Evolutionary conservation across 2,797 vertebrate species (phyloP), one percentile per base, ranked within the genome.

Genomic region (Pelobates cultripes): DNA sequence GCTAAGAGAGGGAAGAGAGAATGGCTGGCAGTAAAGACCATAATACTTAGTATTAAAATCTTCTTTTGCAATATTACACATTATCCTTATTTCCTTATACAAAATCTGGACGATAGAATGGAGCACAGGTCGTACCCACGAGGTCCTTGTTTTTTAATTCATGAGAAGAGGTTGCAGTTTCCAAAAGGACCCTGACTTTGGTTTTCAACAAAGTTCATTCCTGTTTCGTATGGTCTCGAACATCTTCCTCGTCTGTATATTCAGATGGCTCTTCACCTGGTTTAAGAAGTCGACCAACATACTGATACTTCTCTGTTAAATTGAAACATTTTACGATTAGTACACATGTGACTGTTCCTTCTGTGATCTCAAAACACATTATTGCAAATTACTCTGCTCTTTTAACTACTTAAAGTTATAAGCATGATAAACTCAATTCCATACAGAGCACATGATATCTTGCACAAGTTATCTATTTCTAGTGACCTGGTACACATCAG

Each of bases 201-300:
- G 96, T 95, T 92, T 91, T 90, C 90, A 89, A 92, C 92, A 90
- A 91, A 92, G 92, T 93, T 99, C 96, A 99, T 87, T 99, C 97
- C 89, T 97, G 97, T 91, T 98, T 99, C 90, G 94, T 94, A 90
- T 99, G 97, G 94, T 99, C 98, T 93, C 98, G 98, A 91, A 96
- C 93, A 94, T 99, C 98, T 92, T 99, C 98, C 90, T 99, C 98
- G 85, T 99, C 98, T 78, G 98, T 99, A 90, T 99, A 99, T 91
- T 99, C 98, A 70, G 97, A 98, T 0, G 98, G 98, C 90, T 99
- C 98, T 83, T 99, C 98, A 47, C 97, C 98, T 3, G 98, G 98
- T 89, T 98, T 99, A 92, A 99, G 93, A 89, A 99, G 94, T 92
- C 97, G 93, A 84, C 98, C 98, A 5, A 99, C 97, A 66, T 99